These are phyloP conservation scores for Philaethria dido DNA, from an alignment of 2,888 invertebrate genomes.

Conservation along the genomic window DNA sequence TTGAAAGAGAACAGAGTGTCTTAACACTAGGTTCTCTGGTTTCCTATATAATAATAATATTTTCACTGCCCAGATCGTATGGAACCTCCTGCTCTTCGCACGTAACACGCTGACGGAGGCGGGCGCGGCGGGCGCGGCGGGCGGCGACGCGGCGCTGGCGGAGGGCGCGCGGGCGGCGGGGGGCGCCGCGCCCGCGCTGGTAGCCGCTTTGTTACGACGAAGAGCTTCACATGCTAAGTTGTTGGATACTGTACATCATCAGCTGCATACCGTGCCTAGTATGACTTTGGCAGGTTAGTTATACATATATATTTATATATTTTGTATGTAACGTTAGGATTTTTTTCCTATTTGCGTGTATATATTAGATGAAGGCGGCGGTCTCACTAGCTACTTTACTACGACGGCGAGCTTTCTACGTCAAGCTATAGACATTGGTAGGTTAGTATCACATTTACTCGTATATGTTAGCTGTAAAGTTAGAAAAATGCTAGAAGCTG, in stretches of 20 bases:
- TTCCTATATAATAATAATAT: too few species aligned
- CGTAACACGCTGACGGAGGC: constrained; percentile 85
- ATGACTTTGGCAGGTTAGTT: constrained; percentile 66
- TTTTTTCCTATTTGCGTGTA: too few species aligned
- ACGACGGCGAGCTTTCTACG: constrained; percentile 54
- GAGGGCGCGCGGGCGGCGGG: constrained; percentile 54
- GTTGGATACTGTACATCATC: constrained; percentile 61
- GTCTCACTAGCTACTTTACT: constrained; percentile 56
- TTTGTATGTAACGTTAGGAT: too few species aligned
- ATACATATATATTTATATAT: neutral
- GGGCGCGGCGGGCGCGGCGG: constrained; percentile 48
- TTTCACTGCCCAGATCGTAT: constrained; percentile 82
- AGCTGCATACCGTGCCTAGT: constrained; percentile 61
- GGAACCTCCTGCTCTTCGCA: constrained; percentile 88
- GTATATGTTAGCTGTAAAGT: too few species aligned
- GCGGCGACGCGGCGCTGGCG: constrained; percentile 52
- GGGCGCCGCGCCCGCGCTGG: constrained; percentile 55
- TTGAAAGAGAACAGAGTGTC: too few species aligned
- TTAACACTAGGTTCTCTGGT: too few species aligned
- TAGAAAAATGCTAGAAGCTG: too few species aligned
- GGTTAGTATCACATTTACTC: too few species aligned
- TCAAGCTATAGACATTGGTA: constrained; percentile 66
- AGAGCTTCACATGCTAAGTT: constrained; percentile 61
- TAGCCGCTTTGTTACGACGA: constrained; percentile 55
- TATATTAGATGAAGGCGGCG: too few species aligned